Evolutionary conservation across 2,888 invertebrate genomes (phyloP).

Genomic region (Polyommatus iphigenia): DNA sequence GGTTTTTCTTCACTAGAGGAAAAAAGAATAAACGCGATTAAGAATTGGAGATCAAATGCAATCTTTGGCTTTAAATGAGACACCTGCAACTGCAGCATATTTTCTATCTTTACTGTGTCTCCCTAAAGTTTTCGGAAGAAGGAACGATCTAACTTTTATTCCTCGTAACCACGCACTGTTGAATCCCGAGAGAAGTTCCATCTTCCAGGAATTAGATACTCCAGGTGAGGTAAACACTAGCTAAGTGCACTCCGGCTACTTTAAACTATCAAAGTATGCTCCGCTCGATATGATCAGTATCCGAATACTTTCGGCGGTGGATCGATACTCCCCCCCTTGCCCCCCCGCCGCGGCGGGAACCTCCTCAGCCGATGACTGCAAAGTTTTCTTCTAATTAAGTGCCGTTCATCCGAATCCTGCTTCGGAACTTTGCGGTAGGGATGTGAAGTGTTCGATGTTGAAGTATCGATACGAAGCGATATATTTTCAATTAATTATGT

Average conservation of each 20-base stretch:
- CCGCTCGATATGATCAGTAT: constrained; percentile 4
- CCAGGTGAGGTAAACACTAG: background rate
- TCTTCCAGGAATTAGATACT: background rate
- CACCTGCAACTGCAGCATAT: no score
- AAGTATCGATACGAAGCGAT: background rate
- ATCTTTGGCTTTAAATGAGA: no score
- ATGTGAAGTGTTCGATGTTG: constrained; percentile 1
- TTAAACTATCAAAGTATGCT: constrained; percentile 12
- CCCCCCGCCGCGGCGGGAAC: constrained; percentile 34
- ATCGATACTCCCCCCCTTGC: constrained; percentile 38
- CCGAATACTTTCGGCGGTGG: constrained; percentile 31
- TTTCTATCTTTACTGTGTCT: no score
- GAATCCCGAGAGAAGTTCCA: background rate
- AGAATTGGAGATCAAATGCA: no score
- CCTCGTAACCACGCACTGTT: no score
- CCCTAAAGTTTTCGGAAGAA: no score
- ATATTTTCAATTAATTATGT: background rate
- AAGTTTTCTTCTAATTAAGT: constrained; percentile 59
- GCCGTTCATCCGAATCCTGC: constrained; percentile 40
- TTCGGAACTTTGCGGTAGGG: constrained; percentile 28
- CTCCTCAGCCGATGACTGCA: constrained; percentile 46
- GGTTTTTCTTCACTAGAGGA: background rate
- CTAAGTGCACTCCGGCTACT: background rate
- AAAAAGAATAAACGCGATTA: background rate
- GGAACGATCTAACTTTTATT: background rate